phyloP scores from a whole-genome alignment of 2,888 invertebrate species.

The Tinea pellionella region DNA sequence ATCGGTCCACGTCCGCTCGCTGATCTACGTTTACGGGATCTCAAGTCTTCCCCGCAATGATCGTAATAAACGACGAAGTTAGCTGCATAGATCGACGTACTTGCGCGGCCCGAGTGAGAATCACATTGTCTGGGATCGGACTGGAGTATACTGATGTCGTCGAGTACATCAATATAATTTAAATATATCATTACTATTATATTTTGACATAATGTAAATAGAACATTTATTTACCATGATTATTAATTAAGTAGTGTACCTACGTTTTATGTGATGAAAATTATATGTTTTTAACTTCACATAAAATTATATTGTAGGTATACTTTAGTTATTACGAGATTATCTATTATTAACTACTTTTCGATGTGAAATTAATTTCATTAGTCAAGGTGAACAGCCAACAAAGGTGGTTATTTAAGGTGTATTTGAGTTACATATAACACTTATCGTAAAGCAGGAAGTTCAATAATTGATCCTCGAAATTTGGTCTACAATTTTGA shows the following conservation, averaged over 20 bases:
- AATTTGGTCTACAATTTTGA: no score
- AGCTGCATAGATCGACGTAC: neutral
- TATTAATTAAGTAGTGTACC: neutral
- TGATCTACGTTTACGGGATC: conserved; percentile 45
- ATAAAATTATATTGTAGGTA: neutral
- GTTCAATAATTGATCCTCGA: no score
- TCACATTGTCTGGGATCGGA: neutral
- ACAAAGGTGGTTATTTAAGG: no score
- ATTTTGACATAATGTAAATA: conserved; percentile 1
- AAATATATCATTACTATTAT: neutral
- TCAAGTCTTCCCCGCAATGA: conserved; percentile 50
- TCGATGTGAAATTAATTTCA: neutral
- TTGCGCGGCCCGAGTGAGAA: neutral
- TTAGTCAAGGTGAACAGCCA: no score
- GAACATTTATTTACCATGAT: neutral
- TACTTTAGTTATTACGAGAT: neutral
- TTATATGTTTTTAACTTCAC: neutral
- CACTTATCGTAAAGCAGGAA: no score
- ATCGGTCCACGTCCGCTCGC: conserved; percentile 20
- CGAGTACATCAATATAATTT: neutral
- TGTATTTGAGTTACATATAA: no score
- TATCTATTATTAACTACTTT: no score
- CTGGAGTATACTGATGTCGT: neutral
- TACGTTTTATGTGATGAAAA: neutral
- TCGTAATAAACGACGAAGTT: neutral